Percentiles rank a stretch among this genome's conserved stretches.
Conservation (phyloP, 2,797 vertebrate species). For the Aythya fuligula region DNA sequence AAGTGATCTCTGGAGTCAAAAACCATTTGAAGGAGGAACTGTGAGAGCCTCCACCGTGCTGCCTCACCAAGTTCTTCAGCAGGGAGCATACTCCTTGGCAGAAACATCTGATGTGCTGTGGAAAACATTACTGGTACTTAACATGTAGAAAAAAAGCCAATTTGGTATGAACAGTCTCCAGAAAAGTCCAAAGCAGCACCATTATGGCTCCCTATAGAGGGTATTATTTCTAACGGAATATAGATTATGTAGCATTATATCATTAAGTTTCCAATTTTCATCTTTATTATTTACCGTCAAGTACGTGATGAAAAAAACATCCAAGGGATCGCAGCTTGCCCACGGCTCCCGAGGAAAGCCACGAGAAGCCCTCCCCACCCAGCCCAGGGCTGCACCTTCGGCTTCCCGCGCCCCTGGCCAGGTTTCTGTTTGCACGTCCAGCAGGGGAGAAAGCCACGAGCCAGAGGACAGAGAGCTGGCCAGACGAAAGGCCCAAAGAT, state of each 20-base stretch:
- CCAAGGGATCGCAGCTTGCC: neutral
- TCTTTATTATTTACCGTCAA: neutral
- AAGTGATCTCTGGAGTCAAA: neutral
- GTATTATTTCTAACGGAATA: neutral
- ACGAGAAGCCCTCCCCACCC: neutral
- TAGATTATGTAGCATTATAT: neutral
- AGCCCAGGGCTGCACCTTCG: neutral
- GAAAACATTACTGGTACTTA: neutral
- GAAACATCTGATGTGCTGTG: neutral
- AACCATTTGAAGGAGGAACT: neutral
- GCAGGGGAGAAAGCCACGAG: fast-evolving
- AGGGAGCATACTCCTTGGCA: neutral
- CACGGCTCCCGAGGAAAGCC: fast-evolving
- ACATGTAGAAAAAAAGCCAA: neutral
- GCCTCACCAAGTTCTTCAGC: neutral
- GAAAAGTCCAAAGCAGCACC: neutral
- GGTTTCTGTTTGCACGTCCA: fast-evolving
- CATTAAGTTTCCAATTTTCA: neutral
- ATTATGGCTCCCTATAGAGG: neutral
- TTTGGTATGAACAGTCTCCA: neutral
- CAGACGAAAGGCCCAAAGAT: neutral
- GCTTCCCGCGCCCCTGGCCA: neutral
- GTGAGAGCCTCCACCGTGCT: fast-evolving
- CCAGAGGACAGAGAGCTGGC: neutral
- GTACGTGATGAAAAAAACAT: neutral